Percentiles rank a stretch among this genome's conserved stretches.
Evolutionary conservation across 1,140 invertebrate species (phyloP).

Genomic region (Palaemon carinicauda): DNA sequence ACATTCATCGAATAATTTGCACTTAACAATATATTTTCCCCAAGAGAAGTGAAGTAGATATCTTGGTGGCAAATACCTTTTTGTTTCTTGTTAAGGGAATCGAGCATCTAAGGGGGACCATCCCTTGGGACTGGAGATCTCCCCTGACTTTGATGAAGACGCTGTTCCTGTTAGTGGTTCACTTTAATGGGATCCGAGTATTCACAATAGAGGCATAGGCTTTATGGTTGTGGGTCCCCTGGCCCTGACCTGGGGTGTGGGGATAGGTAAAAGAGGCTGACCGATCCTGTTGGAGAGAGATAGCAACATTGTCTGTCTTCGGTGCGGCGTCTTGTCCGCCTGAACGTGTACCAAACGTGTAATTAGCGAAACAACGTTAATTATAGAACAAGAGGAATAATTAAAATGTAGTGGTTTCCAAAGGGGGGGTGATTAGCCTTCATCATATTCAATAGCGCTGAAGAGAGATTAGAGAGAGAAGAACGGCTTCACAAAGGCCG

Average conservation of each 20-base stretch:
- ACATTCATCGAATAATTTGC: no score
- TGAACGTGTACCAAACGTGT: slow-evolving; percentile 1
- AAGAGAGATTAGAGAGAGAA: neutral
- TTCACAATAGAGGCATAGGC: no score
- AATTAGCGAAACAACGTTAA: slow-evolving; percentile 50
- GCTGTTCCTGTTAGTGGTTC: no score
- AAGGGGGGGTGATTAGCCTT: neutral
- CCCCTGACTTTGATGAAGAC: no score
- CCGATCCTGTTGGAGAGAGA: neutral
- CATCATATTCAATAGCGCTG: neutral
- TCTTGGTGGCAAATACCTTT: no score
- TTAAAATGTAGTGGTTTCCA: slow-evolving; percentile 40
- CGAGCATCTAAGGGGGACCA: no score
- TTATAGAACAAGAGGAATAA: slow-evolving; percentile 37
- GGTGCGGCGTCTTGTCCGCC: neutral
- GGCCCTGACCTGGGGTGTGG: neutral
- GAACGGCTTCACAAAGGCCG: slow-evolving; percentile 12
- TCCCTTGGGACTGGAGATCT: no score
- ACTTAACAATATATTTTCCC: no score
- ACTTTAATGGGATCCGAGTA: no score
- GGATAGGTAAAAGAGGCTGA: neutral
- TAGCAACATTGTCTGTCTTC: neutral
- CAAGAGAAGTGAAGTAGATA: no score
- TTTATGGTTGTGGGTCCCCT: no score
- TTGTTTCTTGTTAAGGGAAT: no score